Base-by-base conservation (phyloP, 2,797 vertebrate species). In the Ispidina lecontei region DNA sequence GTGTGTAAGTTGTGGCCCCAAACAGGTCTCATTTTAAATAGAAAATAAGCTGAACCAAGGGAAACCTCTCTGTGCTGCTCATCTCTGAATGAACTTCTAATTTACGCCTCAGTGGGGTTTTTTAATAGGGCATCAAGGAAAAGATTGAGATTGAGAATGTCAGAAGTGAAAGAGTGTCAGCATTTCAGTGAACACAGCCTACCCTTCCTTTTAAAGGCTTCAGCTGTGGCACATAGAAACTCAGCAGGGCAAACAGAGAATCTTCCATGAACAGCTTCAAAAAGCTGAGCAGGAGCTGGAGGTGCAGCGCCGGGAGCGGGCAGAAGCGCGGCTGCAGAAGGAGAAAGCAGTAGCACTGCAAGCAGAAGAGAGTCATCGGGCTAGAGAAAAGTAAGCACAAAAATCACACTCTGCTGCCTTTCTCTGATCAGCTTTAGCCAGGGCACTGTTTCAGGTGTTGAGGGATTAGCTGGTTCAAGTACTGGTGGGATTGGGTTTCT, bases 161-260 rank as follows among this genome's bases (percentile, higher is more conserved):
- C 63, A 52, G 26, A 89, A 62, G 33, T 25, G 39, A 55, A 49
- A 47, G 23, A 77, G 31, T 64, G 60, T 31, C 84, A 26, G 6
- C 39, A 33, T 71, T 75, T 54, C 69, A 12, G 7, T 75, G 62
- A 44, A 83, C 91, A 67, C 26, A 39, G 56, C 46, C 73, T 41
- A 49, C 10, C 2, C 35, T 68, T 63, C 52, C 9, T 91, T 92
- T 74, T 11, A 64, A 88, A 98, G 98, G 95, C 67, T 79, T 5
- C 93, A 98, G 91, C 84, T 98, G 95, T 98, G 97, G 97, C 95
- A 98, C 87, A 83, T 98, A 54, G 98, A 98, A 89, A 93, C 98
- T 20, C 96, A 98, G 43, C 96, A 98, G 85, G 96, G 97, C 80
- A 98, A 93, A 85, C 95, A 98, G 2, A 74, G 97, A 28, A 80